Conservation (phyloP, 2,113 vertebrate genomes). For the Leptobrachium ailaonicum region DNA sequence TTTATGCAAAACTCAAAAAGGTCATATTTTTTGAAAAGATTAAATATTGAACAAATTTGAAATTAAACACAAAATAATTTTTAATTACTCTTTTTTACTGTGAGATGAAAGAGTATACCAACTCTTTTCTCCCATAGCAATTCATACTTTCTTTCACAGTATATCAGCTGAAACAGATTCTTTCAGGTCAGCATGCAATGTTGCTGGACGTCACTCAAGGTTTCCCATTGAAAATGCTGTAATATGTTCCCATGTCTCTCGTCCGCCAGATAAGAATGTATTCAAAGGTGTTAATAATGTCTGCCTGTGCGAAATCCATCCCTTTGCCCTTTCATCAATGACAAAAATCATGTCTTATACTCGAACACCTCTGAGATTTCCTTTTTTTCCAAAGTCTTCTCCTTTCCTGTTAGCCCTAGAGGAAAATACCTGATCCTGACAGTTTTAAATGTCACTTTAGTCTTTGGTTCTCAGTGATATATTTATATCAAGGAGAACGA, state of each 20-base stretch:
- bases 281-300: conserved; percentile 48
- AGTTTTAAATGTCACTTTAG: conserved; percentile 46
- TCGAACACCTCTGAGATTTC: conserved; percentile 47
- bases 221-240: conserved; percentile 34
- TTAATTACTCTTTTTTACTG: no score
- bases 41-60: no score
- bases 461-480: conserved; percentile 41
- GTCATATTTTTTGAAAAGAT: no score
- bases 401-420: conserved; percentile 41
- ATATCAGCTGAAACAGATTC: not conserved
- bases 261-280: conserved; percentile 40
- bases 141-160: not conserved
- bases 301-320: conserved; percentile 39
- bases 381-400: conserved; percentile 33
- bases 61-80: no score
- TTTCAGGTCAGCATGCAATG: not conserved
- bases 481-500: conserved; percentile 38
- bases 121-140: no score
- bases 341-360: conserved; percentile 43
- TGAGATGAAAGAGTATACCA: no score
- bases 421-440: conserved; percentile 48
- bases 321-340: conserved; percentile 45
- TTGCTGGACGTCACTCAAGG: conserved; percentile 15
- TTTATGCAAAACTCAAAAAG: no score
- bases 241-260: conserved; percentile 11